These are phyloP conservation scores for Coturnix japonica DNA, from an alignment of 2,113 vertebrate species.

Conservation along the genomic window DNA sequence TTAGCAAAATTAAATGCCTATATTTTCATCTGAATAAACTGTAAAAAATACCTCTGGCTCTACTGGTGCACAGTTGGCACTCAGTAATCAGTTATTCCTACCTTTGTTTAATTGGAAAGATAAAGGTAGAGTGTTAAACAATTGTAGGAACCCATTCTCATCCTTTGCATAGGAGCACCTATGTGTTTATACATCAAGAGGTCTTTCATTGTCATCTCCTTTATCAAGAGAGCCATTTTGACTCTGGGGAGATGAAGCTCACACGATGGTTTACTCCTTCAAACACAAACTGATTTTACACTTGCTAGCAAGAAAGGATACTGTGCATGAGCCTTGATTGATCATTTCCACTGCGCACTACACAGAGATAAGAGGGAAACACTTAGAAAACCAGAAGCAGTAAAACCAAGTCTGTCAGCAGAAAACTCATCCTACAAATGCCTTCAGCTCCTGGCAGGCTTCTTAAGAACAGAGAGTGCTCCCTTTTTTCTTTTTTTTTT, in stretches of 20 bases:
- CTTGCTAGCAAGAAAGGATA: slow-evolving; percentile 51
- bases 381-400: not conserved
- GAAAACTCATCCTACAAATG: not conserved
- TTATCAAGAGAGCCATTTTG: slow-evolving; percentile 35
- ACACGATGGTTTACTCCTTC: slow-evolving; percentile 34
- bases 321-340: slow-evolving; percentile 28
- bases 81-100: slow-evolving; percentile 2
- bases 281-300: slow-evolving; percentile 63
- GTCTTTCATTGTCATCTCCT: slow-evolving; percentile 30
- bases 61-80: not conserved
- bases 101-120: slow-evolving; percentile 29
- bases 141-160: not conserved
- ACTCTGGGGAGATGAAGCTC: slow-evolving; percentile 42
- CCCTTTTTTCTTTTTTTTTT: not conserved
- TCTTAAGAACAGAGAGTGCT: not conserved
- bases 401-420: not conserved
- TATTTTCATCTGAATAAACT: slow-evolving; percentile 38
- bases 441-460: not conserved
- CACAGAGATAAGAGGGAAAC: slow-evolving; percentile 23
- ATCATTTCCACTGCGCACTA: slow-evolving; percentile 37
- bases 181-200: not conserved
- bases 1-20: not conserved
- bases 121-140: slow-evolving; percentile 3
- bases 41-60: not conserved
- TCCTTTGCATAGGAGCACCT: not conserved